Evolutionary conservation across 1,140 invertebrate genomes (phyloP).

Genomic region (Trichonephila clavipes): DNA sequence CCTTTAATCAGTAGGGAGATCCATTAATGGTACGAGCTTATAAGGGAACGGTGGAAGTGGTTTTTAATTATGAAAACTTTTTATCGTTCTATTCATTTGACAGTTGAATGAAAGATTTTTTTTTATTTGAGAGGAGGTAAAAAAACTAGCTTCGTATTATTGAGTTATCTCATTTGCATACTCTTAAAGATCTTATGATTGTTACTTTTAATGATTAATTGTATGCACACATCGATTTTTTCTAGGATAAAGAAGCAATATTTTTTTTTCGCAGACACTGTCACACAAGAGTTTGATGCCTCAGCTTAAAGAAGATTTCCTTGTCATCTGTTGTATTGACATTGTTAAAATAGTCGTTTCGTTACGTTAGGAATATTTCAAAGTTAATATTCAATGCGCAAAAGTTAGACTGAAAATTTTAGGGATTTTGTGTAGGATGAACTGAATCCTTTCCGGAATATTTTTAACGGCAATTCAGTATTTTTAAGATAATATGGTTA

Average conservation of each 20-base stretch:
- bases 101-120: slow-evolving; percentile 7
- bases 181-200: slow-evolving; percentile 2
- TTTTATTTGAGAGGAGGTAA: background rate
- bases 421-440: background rate
- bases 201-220: slow-evolving; percentile 36
- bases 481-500: background rate
- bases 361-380: background rate
- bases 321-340: slow-evolving; percentile 9
- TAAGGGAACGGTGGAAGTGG: background rate
- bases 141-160: slow-evolving; percentile 7
- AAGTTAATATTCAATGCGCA: background rate
- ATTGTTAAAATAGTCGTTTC: background rate
- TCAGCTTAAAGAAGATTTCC: background rate
- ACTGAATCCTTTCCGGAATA: background rate
- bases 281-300: background rate
- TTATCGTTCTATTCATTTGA: slow-evolving; percentile 9
- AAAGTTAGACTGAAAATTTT: background rate
- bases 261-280: background rate
- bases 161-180: slow-evolving; percentile 47
- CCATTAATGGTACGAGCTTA: background rate
- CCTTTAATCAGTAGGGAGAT: slow-evolving; percentile 35
- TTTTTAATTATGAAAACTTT: slow-evolving; percentile 54
- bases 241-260: background rate
- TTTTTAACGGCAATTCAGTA: background rate
- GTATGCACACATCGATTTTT: slow-evolving; percentile 7